phyloP scores from a whole-genome alignment of 2,113 vertebrate genomes.

The Desmodus rotundus region DNA sequence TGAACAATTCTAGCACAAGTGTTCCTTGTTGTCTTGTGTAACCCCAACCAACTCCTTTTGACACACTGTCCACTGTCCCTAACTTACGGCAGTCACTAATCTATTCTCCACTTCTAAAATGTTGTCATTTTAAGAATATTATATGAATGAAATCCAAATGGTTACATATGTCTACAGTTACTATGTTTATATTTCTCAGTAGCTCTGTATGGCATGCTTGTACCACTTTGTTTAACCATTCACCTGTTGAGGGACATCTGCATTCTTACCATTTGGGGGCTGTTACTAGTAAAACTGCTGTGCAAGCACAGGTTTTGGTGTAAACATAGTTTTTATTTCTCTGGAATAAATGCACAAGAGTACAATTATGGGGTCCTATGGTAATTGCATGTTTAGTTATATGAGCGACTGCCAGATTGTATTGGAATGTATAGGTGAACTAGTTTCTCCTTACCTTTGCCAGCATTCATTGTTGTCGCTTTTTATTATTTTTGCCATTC shows the following conservation, averaged over 20 bases:
- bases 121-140: neutral
- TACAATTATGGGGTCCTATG: neutral
- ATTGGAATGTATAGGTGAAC: neutral
- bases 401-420: neutral
- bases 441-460: neutral
- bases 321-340: neutral
- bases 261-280: neutral
- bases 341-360: neutral
- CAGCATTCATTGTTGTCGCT: neutral
- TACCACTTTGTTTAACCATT: neutral
- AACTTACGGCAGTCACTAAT: neutral
- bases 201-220: neutral
- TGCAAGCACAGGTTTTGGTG: neutral
- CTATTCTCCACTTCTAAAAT: neutral
- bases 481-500: neutral
- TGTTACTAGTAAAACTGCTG: neutral
- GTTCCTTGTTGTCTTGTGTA: too few relatives aligned
- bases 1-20: neutral
- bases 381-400: neutral
- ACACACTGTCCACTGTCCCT: neutral
- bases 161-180: neutral
- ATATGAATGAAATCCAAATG: neutral
- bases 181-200: neutral
- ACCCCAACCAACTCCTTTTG: accelerated
- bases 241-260: neutral